Evolutionary conservation across 2,113 vertebrate genomes (phyloP), one percentile per base, ranked within the genome.

Genomic region (Bujurquina vittata): DNA sequence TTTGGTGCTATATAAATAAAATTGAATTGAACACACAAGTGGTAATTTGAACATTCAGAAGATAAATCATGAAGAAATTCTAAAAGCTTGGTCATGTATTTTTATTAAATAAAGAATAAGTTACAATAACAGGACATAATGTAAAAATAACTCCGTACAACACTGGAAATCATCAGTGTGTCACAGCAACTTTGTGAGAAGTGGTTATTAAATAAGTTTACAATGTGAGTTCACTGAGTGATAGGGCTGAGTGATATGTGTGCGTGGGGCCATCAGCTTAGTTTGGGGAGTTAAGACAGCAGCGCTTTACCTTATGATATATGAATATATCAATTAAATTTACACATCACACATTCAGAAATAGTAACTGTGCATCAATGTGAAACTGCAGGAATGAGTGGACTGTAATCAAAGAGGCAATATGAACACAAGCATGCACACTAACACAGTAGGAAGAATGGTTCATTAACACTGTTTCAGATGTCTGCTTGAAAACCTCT

Each of bases 31-130:
- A 72, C 18, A 31, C 26, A 33, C 10, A 72, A 3, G 10, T 52
- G 9, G 5, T 72, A 20, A n/a, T 20, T 46, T 72, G 65, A 72
- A 52, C 65, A 72, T 72, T 72, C 26, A 72, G 67, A 33, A 54
- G 67, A 54, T 26, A 26, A 77, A 75, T 60, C 69, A 92, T 29
- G 31, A 87, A 57, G 56, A 52, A 58, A 62, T 49, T 75, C 62
- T 72, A 83, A 81, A 85, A 84, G 83, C 69, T 91, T 90, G 87
- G 84, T 75, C 78, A 92, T 87, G 75, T 89, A 69, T 31, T 78
- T 95, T 95, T 94, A 96, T 95, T 95, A 91, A 94, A 94, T 90
- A 90, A 93, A 91, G 83, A 93, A 91, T 90, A 92, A 90, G 88
- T 94, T 91, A 90, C 88, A 93, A 95, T 91, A 94, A 94, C 91